Evolutionary conservation across 1,140 invertebrate species (phyloP).

Genomic region (Trigoniulus corallinus): DNA sequence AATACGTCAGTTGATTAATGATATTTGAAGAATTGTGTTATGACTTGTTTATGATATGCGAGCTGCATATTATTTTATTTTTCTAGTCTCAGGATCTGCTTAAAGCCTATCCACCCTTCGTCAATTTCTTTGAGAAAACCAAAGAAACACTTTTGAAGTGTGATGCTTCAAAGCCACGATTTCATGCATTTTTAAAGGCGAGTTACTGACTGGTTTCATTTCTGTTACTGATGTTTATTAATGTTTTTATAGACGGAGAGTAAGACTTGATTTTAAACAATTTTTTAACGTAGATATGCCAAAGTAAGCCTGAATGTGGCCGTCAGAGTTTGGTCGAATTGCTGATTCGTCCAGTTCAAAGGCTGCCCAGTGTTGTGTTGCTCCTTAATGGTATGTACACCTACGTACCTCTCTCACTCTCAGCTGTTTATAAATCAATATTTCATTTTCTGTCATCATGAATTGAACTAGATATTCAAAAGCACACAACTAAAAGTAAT

Average conservation of each 20-base stretch:
- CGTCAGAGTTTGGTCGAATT: constrained; percentile 85
- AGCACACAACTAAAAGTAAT: constrained; percentile 71
- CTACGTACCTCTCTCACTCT: constrained; percentile 19
- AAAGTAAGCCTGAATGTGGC: constrained; percentile 70
- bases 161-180: constrained; percentile 78
- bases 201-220: no score
- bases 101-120: constrained; percentile 91
- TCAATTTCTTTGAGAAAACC: constrained; percentile 94
- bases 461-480: constrained; percentile 56
- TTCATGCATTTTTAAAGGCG: constrained; percentile 96
- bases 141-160: constrained; percentile 81
- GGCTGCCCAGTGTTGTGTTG: constrained; percentile 85
- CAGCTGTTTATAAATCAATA: no score
- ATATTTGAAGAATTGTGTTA: constrained; percentile 4
- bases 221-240: not conserved
- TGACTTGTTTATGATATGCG: constrained; percentile 1
- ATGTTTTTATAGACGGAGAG: constrained; percentile 3
- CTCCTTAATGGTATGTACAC: constrained; percentile 58
- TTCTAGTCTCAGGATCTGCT: constrained; percentile 40
- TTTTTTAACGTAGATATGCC: constrained; percentile 11
- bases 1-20: constrained; percentile 41
- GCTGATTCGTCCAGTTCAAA: constrained; percentile 88
- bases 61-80: constrained; percentile 7
- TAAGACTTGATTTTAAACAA: no score
- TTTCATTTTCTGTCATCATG: no score